Evolutionary conservation across 2,797 vertebrate species (phyloP), one percentile per base, ranked within the genome.

Genomic region (Peromyscus eremicus): DNA sequence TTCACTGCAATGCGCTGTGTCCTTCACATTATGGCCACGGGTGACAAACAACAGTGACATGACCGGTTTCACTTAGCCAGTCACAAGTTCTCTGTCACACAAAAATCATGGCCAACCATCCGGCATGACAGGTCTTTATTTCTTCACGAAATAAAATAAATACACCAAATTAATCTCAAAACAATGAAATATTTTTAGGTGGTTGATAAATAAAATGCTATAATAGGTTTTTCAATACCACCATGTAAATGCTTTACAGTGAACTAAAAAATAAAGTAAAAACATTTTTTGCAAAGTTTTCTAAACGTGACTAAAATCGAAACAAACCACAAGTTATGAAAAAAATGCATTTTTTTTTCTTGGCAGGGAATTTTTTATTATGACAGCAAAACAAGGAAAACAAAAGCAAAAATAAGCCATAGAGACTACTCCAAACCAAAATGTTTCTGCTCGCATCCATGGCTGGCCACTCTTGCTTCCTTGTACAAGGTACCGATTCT

Each of bases 111-210:
- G 73, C 68, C 52, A 93, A 73, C 1, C 75, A 79, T 75, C 25
- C 43, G 43, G 11, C 27, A 25, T 57, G 40, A 80, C 64, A 73
- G 7, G 27, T 66, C 4, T 37, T 77, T 89, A 86, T 71, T 89
- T 55, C 43, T 93, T 93, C 32, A 19, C 86, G 29, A 90, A 86
- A 77, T 34, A 84, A 94, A 86, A 71, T 25, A 90, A 79, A 57
- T 71, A 81, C 40, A 16, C 11, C 21, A 70, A 68, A 0, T 81
- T 94, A 17, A 57, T 25, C 14, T 55, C 6, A 13, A 73, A 55
- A 55, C 17, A 89, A 86, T 27, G 46, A 16, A 89, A 32, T 85
- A 40, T 37, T 57, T 95, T 81, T 49, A 84, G 66, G 70, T 71
- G 23, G 64, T 6, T 73, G 4, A 70, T 89, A 80, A 87, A 77